Evolutionary conservation across 2,113 vertebrate species (phyloP).

Genomic region (Syngnathoides biaculeatus): DNA sequence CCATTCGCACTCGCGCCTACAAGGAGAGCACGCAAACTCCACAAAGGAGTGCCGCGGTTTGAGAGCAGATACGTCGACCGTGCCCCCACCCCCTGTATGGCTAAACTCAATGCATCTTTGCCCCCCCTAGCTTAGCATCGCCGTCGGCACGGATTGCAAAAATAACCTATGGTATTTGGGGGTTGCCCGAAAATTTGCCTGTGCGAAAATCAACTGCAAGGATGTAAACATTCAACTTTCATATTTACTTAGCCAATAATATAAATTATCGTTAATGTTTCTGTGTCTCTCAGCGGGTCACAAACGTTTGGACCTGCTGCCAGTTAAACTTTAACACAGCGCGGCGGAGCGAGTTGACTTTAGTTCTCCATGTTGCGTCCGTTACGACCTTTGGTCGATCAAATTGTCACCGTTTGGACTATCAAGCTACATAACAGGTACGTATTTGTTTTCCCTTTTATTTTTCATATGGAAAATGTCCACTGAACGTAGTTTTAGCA

Average conservation of each 20-base stretch:
- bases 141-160: too few relatives aligned
- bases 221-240: too few relatives aligned
- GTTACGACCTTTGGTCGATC: constrained; percentile 22
- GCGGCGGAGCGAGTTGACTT: constrained; percentile 21
- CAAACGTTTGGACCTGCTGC: neutral
- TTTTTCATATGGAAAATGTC: neutral
- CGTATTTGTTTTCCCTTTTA: neutral
- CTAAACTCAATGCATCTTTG: too few relatives aligned
- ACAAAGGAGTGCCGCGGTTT: too few relatives aligned
- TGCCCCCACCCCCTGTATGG: too few relatives aligned
- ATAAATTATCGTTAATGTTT: neutral
- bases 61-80: too few relatives aligned
- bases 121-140: too few relatives aligned
- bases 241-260: constrained; percentile 15
- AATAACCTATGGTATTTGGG: too few relatives aligned
- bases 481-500: too few relatives aligned
- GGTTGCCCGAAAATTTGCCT: constrained; percentile 30
- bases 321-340: neutral
- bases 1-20: too few relatives aligned
- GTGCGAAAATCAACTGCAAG: neutral
- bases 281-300: neutral
- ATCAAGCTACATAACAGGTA: constrained; percentile 35
- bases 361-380: constrained; percentile 26
- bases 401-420: constrained; percentile 5
- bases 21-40: too few relatives aligned